These are phyloP conservation scores for Chaetorhynchus papuensis DNA, from an alignment of 2,113 vertebrate genomes.

Conservation along the genomic window DNA sequence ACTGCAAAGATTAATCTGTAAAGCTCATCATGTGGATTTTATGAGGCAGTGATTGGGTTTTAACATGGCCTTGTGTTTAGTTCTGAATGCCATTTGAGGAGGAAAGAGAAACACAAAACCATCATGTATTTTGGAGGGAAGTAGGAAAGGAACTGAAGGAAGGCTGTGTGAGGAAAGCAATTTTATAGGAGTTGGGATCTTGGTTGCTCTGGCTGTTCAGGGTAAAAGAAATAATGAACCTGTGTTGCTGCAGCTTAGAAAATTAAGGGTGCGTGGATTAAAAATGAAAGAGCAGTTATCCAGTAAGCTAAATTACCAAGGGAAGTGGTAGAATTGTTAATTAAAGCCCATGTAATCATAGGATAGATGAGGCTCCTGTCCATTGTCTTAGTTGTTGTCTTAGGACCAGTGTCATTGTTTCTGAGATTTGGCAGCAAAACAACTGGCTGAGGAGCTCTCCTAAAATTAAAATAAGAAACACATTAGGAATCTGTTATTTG, in stretches of 20 bases:
- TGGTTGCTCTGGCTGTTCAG: not conserved
- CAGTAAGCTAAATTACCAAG: not conserved
- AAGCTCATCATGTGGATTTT: not conserved
- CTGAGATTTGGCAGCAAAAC: not conserved
- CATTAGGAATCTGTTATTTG: not conserved
- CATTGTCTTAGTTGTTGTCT: not conserved
- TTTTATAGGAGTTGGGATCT: not conserved
- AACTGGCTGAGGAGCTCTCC: not conserved
- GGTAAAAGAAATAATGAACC: not conserved
- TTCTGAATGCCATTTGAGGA: not conserved
- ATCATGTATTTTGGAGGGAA: not conserved
- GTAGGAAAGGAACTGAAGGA: not conserved
- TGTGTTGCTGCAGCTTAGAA: not conserved
- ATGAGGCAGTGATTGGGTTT: not conserved
- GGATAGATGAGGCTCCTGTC: not conserved
- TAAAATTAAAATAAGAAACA: not conserved
- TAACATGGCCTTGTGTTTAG: not conserved
- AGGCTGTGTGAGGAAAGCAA: not conserved
- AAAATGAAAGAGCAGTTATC: not conserved
- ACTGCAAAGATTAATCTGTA: not conserved
- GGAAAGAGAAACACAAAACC: not conserved
- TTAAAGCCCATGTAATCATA: not conserved
- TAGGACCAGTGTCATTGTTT: not conserved
- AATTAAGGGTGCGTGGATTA: not conserved
- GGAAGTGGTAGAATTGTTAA: not conserved